phyloP scores from a whole-genome alignment of 2,113 vertebrate species.

The Odocoileus virginianus region DNA sequence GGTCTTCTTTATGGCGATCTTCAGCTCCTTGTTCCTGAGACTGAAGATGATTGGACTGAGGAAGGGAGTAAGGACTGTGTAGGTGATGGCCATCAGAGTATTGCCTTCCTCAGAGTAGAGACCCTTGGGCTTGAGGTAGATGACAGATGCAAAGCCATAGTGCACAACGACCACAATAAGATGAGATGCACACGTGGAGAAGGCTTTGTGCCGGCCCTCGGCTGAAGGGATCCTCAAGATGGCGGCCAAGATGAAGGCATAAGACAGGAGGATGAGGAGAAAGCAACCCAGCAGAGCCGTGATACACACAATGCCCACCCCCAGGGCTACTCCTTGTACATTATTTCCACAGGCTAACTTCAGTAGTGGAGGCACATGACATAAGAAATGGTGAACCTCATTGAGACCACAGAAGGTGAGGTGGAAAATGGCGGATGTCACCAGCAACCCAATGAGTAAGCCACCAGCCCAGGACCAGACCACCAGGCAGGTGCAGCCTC shows the following conservation, averaged over 20 bases:
- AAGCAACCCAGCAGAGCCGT: conserved; percentile 26
- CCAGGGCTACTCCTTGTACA: not conserved
- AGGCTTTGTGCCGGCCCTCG: conserved; percentile 44
- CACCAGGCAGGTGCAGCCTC: conserved; percentile 1
- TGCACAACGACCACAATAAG: conserved; percentile 56
- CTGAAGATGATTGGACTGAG: conserved; percentile 75
- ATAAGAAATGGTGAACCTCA: conserved; percentile 54
- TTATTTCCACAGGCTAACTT: conserved; percentile 39
- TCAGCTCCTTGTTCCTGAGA: conserved; percentile 72
- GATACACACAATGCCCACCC: conserved; percentile 32
- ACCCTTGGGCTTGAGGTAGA: conserved; percentile 58
- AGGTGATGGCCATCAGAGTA: conserved; percentile 59
- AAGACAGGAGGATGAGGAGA: conserved; percentile 61
- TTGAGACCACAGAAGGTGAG: conserved; percentile 57
- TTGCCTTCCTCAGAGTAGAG: conserved; percentile 19
- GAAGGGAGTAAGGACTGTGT: conserved; percentile 68
- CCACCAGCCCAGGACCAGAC: conserved; percentile 53
- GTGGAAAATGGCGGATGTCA: conserved; percentile 35
- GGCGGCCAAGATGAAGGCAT: conserved; percentile 10
- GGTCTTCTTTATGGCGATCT: conserved; percentile 31
- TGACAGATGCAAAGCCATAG: conserved; percentile 55
- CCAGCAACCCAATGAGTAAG: not conserved
- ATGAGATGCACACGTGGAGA: conserved; percentile 61
- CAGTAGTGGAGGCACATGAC: conserved; percentile 40
- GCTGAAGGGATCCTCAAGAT: conserved; percentile 59